Evolutionary conservation across 2,888 invertebrate species (phyloP), one percentile per base, ranked within the genome.

Genomic region (Dasysyrphus albostriatus): DNA sequence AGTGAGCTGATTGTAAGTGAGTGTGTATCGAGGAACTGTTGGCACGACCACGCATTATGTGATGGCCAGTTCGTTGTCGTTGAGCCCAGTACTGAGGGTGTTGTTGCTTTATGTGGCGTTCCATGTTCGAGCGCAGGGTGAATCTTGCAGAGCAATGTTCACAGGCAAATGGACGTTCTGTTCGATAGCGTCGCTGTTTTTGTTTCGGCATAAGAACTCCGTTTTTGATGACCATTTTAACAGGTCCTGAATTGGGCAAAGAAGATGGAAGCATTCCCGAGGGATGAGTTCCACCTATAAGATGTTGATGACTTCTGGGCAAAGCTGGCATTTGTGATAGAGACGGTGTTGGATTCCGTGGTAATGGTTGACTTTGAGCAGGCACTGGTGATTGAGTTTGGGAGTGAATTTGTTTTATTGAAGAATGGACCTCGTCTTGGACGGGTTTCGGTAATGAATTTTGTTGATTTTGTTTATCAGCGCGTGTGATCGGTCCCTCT

Each of bases 41-140:
- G 0, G 90, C 90, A 10, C 92, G 91, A 8, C 92, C 92, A 5
- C 93, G 91, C 90, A 93, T 91, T 42, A 92, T 90, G 59, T 92
- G 92, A 56, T 95, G 94, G 0, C 94, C 94, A 3, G 94, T 94
- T 34, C 95, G 93, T 89, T 97, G 96, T 51, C 97, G 93, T 88
- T 97, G 96, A 72, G 96, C 96, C 96, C 98, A 98, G 90, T 95
- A 96, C 87, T 97, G 96, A 0, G 98, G 98, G 93, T 98, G 98
- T 89, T 98, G 98, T 89, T 98, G 98, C 91, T 98, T 98, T 4
- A 98, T 97, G 89, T 98, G 98, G 0, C 98, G 94, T 92, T 98
- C 98, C 97, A 98, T 98, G 90, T 98, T 98, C 10, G 98, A 98
- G n/a, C 97, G 94, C 12, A 98, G 93, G 0, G 98, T 98, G 90